These are phyloP conservation scores for Sympetrum striolatum DNA, from an alignment of 2,888 invertebrate genomes.

Conservation along the genomic window DNA sequence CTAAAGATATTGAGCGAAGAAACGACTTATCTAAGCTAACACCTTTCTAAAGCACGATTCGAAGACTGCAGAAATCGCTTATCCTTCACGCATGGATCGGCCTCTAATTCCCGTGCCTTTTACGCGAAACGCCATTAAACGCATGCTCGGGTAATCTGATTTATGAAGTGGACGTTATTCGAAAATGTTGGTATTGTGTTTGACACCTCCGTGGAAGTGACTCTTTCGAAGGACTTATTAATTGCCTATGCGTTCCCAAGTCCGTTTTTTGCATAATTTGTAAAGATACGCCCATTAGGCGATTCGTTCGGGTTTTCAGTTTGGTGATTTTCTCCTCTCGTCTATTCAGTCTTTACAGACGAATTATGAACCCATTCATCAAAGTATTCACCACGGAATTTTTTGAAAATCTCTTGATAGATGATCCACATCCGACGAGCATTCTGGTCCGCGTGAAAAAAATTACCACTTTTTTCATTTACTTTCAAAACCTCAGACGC, in stretches of 20 bases:
- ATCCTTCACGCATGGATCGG: no score
- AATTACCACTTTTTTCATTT: neutral
- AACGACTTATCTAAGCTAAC: no score
- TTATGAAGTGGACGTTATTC: neutral
- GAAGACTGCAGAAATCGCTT: no score
- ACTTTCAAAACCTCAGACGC: neutral
- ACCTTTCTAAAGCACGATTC: no score
- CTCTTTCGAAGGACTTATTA: neutral
- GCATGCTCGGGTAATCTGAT: no score
- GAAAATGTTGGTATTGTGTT: neutral
- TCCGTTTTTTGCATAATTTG: slow-evolving; percentile 9
- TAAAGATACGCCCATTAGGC: slow-evolving; percentile 23
- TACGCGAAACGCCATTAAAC: no score
- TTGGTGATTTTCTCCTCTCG: slow-evolving; percentile 29
- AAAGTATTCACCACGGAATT: slow-evolving; percentile 29
- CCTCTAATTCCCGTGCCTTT: no score
- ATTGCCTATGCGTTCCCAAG: neutral
- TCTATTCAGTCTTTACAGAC: neutral
- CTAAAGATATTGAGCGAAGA: no score
- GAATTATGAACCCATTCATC: slow-evolving; percentile 24
- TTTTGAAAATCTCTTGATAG: slow-evolving; percentile 12
- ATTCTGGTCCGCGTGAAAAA: neutral
- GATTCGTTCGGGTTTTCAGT: slow-evolving; percentile 29
- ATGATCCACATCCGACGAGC: neutral
- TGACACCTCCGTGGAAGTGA: neutral